phyloP scores from a whole-genome alignment of 2,113 vertebrate genomes.

The Seriola quinqueradiata region DNA sequence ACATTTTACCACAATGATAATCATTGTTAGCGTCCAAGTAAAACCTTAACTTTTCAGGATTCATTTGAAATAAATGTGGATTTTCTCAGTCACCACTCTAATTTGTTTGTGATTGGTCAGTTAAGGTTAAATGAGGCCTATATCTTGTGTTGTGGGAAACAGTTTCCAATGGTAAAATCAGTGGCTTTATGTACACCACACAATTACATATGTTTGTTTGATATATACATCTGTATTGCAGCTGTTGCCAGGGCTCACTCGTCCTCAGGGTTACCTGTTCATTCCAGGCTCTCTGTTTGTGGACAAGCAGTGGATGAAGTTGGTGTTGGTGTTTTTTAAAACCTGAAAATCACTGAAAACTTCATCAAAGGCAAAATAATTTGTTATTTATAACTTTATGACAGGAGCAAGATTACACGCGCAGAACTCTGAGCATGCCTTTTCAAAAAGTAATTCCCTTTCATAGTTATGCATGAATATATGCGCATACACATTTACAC shows the following conservation, averaged over 20 bases:
- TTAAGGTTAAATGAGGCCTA: no score
- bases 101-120: background rate
- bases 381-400: background rate
- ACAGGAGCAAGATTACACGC: background rate
- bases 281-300: background rate
- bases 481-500: background rate
- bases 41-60: background rate
- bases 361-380: background rate
- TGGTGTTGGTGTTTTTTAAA: background rate
- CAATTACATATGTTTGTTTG: background rate
- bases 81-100: background rate
- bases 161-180: background rate
- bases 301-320: background rate
- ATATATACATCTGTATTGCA: background rate
- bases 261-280: background rate
- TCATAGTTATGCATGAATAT: background rate
- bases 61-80: background rate
- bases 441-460: background rate
- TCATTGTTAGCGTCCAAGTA: background rate
- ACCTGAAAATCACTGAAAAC: background rate
- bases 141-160: no score
- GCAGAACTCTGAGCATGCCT: background rate
- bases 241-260: background rate
- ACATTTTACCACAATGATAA: background rate
- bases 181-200: background rate